Base-by-base conservation (phyloP, 2,888 invertebrate genomes). In the Matsumyia berberina region DNA sequence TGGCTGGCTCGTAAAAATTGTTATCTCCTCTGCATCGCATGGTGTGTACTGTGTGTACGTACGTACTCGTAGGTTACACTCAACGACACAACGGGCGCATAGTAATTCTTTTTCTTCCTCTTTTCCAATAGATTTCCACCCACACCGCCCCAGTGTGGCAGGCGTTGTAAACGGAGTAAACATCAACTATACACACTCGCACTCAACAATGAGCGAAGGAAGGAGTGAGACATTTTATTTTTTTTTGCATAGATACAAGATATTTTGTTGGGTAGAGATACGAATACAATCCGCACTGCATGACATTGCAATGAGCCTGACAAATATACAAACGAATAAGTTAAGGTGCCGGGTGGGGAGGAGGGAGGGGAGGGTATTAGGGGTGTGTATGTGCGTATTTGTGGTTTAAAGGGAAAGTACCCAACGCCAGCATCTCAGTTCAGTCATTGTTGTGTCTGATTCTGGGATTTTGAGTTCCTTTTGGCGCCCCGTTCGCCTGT, bases 401-500 rank as follows among this genome's bases (percentile, higher is more conserved):
- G 60, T 37, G 74, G 74, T 57, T 83, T 83, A 42, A 64, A 80
- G 85, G 49, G 69, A 85, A 85, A 79, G 79, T 79, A 69, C 31
- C 58, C 24, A 51, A 5, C 31, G 12, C 44, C 58, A 69, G 53
- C 60, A 66, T 73, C 62, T 66, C 64, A 31, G 24, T 24, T 24
- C 33, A 19, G 8, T 66, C 70, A 60, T 82, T 82, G 78, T 82
- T 82, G 72, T 78, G 83, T 83, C 82, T 60, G 83, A 85, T 79
- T 66, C 72, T 67, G 55, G 83, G 69, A 73, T 83, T 83, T 73
- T 62, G 46, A 55, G 37, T 24, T 70, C 55, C 55, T 35, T 72
- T 64, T 51, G 44, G 19, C 57, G 49, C 42, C 8, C 2, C 42
- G 44, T 35, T 15, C 35, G n/a, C 7, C 12, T 15, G 58, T 39